These are phyloP conservation scores for Disparrhopalites patrizii DNA, from an alignment of 2,888 invertebrate genomes.

Conservation along the genomic window DNA sequence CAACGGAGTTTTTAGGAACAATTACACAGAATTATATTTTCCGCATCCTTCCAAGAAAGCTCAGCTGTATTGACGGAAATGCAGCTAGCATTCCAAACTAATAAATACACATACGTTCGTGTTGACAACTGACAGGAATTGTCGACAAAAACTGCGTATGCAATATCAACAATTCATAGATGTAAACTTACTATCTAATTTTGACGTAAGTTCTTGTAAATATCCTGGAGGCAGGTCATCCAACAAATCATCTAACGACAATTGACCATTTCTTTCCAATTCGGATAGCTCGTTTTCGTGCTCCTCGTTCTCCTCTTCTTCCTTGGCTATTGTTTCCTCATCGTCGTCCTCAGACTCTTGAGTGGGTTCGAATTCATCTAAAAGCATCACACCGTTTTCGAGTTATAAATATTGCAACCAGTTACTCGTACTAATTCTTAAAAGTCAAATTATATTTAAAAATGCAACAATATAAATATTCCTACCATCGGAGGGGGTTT, in stretches of 20 bases:
- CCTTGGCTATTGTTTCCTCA: constrained; percentile 88
- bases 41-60: too few species aligned
- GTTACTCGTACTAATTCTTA: too few species aligned
- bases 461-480: not conserved
- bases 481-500: constrained; percentile 13
- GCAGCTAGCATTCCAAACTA: too few species aligned
- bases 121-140: too few species aligned
- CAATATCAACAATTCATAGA: not conserved
- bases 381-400: not conserved
- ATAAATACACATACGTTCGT: too few species aligned
- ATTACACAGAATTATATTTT: too few species aligned
- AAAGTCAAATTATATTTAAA: not conserved
- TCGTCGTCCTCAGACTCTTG: constrained; percentile 72
- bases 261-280: constrained; percentile 48
- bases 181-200: constrained; percentile 4
- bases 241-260: constrained; percentile 81
- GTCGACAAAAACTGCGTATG: not conserved
- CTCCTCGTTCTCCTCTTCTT: constrained; percentile 73
- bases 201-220: constrained; percentile 52
- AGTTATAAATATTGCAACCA: not conserved
- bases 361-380: constrained; percentile 80
- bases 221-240: constrained; percentile 76
- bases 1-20: too few species aligned
- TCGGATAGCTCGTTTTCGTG: constrained; percentile 57
- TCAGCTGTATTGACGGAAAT: too few species aligned